Percentiles rank a stretch among this genome's conserved stretches.
These are phyloP conservation scores for Hydrolagus affinis DNA, from an alignment of 2,113 vertebrate species.

Conservation along the genomic window DNA sequence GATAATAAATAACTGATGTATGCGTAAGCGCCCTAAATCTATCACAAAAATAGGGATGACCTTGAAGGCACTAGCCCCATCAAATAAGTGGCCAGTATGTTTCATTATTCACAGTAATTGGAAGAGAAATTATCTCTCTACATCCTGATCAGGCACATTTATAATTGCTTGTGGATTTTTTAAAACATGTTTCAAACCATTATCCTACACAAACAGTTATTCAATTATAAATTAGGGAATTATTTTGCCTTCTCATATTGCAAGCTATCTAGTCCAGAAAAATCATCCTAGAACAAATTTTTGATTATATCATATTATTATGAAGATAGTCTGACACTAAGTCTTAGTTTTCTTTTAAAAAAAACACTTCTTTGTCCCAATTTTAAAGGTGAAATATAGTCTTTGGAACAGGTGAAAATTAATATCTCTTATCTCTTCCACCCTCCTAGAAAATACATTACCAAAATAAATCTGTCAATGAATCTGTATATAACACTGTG, in stretches of 20 bases:
- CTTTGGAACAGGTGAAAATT: not conserved
- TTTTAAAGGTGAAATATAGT: not conserved
- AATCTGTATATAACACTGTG: too few relatives aligned
- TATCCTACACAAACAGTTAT: not conserved
- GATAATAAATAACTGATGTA: slow-evolving; percentile 27
- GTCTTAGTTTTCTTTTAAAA: not conserved
- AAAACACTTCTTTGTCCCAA: not conserved
- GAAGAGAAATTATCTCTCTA: not conserved
- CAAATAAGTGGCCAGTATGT: not conserved
- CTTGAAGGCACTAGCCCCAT: not conserved
- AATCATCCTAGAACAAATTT: not conserved
- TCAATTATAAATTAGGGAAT: not conserved
- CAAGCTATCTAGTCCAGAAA: too few relatives aligned
- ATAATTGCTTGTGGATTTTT: not conserved
- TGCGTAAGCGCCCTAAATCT: slow-evolving; percentile 28
- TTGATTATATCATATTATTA: too few relatives aligned
- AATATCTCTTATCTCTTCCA: too few relatives aligned
- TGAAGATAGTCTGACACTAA: not conserved
- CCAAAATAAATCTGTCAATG: too few relatives aligned
- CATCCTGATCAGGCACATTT: not conserved
- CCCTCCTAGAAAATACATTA: too few relatives aligned
- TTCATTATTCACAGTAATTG: not conserved
- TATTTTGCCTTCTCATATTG: not conserved
- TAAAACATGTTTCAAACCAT: not conserved
- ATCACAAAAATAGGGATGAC: not conserved